These are phyloP conservation scores for Rhodeus uyekii DNA, from an alignment of 2,797 vertebrate genomes.

Conservation along the genomic window DNA sequence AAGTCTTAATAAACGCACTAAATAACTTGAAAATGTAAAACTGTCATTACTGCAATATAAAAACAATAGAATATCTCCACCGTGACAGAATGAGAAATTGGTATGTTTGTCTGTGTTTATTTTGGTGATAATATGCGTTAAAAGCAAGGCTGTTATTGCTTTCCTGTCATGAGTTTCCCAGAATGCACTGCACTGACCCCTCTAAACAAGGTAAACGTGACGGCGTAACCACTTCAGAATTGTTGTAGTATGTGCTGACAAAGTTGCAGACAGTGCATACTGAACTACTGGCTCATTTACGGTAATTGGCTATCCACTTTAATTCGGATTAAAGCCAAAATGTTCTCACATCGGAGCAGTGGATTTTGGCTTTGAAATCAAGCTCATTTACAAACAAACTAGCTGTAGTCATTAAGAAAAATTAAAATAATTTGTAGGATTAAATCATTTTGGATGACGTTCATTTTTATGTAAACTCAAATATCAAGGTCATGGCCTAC, in stretches of 20 bases:
- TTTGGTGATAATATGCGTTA: no score
- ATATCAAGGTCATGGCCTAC: neutral
- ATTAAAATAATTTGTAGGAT: no score
- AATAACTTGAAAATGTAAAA: no score
- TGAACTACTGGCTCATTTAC: neutral
- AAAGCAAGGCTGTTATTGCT: no score
- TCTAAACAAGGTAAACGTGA: slow-evolving; percentile 3
- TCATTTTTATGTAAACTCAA: neutral
- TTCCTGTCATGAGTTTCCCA: neutral
- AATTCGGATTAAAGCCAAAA: neutral
- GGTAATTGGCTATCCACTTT: neutral
- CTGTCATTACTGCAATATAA: no score
- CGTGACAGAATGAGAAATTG: no score
- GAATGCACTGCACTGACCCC: slow-evolving; percentile 14
- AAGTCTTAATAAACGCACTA: no score
- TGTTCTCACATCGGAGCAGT: neutral
- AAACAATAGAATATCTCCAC: no score
- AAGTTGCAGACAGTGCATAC: neutral
- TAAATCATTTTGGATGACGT: no score
- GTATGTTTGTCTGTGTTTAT: no score
- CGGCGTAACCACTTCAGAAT: slow-evolving; percentile 3
- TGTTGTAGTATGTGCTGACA: neutral
- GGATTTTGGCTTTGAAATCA: neutral
- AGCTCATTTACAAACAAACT: neutral
- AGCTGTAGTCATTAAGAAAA: neutral